Percentiles rank a stretch among this genome's conserved stretches.
Conservation (phyloP, 1,140 invertebrate genomes). For the Diorhabda sublineata region DNA sequence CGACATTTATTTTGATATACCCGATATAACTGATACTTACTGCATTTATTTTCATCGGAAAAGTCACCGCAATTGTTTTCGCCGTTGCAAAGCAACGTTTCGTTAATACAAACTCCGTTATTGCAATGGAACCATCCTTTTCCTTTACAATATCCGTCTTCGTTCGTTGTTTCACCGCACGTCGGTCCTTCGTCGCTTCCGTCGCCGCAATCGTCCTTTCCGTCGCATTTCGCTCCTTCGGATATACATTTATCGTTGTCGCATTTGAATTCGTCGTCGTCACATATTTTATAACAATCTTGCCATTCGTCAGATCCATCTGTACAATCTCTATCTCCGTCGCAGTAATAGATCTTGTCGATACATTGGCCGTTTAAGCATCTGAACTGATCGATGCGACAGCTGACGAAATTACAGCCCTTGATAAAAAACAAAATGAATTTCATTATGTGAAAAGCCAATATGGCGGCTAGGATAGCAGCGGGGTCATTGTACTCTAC, state of each 20-base stretch:
- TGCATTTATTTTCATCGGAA: slow-evolving; percentile 63
- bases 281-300: slow-evolving; percentile 60
- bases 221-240: slow-evolving; percentile 58
- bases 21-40: slow-evolving; percentile 44
- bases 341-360: slow-evolving; percentile 56
- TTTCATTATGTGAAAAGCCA: neutral
- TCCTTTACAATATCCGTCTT: slow-evolving; percentile 31
- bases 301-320: slow-evolving; percentile 78
- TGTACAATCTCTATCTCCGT: slow-evolving; percentile 73
- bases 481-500: too few species aligned
- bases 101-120: slow-evolving; percentile 64
- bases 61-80: slow-evolving; percentile 71
- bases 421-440: neutral
- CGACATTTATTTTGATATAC: too few species aligned
- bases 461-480: too few species aligned
- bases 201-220: slow-evolving; percentile 62
- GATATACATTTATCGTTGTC: slow-evolving; percentile 57
- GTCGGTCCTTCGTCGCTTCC: slow-evolving; percentile 54
- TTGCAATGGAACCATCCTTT: slow-evolving; percentile 55
- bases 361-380: slow-evolving; percentile 44
- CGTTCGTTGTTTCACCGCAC: slow-evolving; percentile 19
- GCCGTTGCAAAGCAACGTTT: slow-evolving; percentile 67
- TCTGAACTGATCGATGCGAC: slow-evolving; percentile 49
- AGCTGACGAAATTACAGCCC: slow-evolving; percentile 32
- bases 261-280: slow-evolving; percentile 52